A percentile compares a stretch with the other conserved stretches of the same genome.
Evolutionary conservation across 2,888 invertebrate genomes (phyloP).

Genomic region (Drosophila eohydei): DNA sequence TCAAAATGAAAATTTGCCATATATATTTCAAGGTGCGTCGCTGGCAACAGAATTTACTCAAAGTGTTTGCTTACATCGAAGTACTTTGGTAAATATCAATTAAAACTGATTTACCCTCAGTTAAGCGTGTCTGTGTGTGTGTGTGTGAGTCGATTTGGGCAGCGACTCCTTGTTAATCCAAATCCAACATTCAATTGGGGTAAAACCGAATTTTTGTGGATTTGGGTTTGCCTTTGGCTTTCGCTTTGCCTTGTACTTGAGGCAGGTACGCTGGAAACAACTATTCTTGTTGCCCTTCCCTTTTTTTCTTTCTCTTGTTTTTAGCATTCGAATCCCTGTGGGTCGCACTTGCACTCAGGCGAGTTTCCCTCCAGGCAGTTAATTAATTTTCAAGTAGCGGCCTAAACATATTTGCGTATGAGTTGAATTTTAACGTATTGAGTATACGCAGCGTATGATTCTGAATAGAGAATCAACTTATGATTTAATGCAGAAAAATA

Average conservation of each 20-base stretch:
- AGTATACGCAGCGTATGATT: slow-evolving; percentile 35
- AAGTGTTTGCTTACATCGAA: slow-evolving; percentile 75
- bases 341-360: slow-evolving; percentile 26
- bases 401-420: slow-evolving; percentile 44
- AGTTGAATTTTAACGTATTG: slow-evolving; percentile 39
- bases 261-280: slow-evolving; percentile 23
- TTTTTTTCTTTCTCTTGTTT: slow-evolving; percentile 13
- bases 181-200: slow-evolving; percentile 43
- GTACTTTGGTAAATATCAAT: slow-evolving; percentile 79
- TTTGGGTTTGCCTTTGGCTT: slow-evolving; percentile 47
- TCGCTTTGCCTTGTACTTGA: slow-evolving; percentile 51
- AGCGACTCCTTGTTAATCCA: slow-evolving; percentile 40
- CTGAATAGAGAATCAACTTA: neutral
- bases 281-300: slow-evolving; percentile 2
- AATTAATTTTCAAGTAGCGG: slow-evolving; percentile 66
- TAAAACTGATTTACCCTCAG: slow-evolving; percentile 73
- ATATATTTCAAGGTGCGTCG: slow-evolving; percentile 1
- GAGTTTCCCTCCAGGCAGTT: slow-evolving; percentile 47
- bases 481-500: neutral
- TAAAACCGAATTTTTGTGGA: slow-evolving; percentile 48
- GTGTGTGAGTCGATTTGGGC: slow-evolving; percentile 10
- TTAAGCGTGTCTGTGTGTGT: slow-evolving; percentile 1
- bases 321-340: slow-evolving; percentile 27
- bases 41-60: slow-evolving; percentile 52
- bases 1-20: slow-evolving; percentile 1